These are phyloP conservation scores for Gonatopus flavifemur DNA, from an alignment of 1,140 invertebrate genomes.

Conservation along the genomic window DNA sequence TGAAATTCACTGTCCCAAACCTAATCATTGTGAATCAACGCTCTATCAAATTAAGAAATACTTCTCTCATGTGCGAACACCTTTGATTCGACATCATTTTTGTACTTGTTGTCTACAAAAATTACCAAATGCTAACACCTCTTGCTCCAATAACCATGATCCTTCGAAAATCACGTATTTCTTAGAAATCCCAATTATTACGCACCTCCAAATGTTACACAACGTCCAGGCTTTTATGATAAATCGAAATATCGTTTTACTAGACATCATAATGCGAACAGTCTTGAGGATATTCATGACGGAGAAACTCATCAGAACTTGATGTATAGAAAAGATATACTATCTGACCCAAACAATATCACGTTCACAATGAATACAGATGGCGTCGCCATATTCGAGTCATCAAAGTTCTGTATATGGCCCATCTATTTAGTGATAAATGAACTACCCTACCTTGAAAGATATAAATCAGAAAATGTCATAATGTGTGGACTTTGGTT, in stretches of 20 bases:
- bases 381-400: too few relatives aligned
- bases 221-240: not conserved
- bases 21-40: not conserved
- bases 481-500: slow-evolving; percentile 3
- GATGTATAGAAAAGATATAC: not conserved
- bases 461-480: not conserved
- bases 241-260: not conserved
- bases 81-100: not conserved
- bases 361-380: not conserved
- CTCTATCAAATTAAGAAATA: too few relatives aligned
- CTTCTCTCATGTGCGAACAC: not conserved
- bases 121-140: not conserved
- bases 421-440: slow-evolving; percentile 5
- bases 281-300: not conserved
- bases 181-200: not conserved
- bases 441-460: not conserved
- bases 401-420: not conserved
- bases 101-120: not conserved
- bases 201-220: not conserved
- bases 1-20: not conserved
- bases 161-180: not conserved
- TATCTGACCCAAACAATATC: not conserved
- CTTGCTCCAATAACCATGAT: too few relatives aligned
- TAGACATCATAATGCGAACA: not conserved
- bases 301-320: not conserved